Conservation (phyloP, 2,888 invertebrate species). For the Geophilus truncorum region DNA sequence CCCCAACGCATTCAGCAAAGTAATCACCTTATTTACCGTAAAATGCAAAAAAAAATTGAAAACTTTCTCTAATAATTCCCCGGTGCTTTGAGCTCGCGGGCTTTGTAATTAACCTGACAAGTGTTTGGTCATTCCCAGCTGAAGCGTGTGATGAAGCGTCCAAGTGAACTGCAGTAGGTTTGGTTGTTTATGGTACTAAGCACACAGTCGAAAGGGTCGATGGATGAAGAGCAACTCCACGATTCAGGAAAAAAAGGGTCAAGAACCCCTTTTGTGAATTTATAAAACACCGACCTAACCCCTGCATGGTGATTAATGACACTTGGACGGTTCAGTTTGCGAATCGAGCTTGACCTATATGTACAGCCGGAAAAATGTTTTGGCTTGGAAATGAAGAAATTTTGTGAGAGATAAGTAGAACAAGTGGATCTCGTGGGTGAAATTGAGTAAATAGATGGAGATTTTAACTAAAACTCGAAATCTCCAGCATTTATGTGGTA, state of each 20-base stretch:
- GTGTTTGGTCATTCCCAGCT: background rate
- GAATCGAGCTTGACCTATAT: background rate
- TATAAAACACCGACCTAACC: background rate
- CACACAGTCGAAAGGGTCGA: background rate
- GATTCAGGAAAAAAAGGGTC: background rate
- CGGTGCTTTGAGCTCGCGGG: background rate
- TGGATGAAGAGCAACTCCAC: background rate
- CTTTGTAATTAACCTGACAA: background rate
- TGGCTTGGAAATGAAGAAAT: background rate
- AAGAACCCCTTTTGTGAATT: background rate
- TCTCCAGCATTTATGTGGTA: too few relatives aligned
- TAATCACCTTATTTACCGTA: too few relatives aligned
- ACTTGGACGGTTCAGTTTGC: background rate
- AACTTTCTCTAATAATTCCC: background rate
- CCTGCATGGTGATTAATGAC: background rate
- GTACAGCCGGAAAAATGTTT: background rate
- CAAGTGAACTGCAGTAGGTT: background rate
- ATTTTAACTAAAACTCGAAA: too few relatives aligned
- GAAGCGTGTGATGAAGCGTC: background rate
- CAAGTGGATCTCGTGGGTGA: too few relatives aligned
- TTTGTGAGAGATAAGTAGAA: background rate
- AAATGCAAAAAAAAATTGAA: too few relatives aligned
- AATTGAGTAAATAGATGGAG: too few relatives aligned
- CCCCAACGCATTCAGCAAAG: background rate
- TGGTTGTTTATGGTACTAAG: background rate